Percentiles rank a stretch among this genome's conserved stretches.
phyloP scores from a whole-genome alignment of 2,888 invertebrate species.

The Odontothrips loti region DNA sequence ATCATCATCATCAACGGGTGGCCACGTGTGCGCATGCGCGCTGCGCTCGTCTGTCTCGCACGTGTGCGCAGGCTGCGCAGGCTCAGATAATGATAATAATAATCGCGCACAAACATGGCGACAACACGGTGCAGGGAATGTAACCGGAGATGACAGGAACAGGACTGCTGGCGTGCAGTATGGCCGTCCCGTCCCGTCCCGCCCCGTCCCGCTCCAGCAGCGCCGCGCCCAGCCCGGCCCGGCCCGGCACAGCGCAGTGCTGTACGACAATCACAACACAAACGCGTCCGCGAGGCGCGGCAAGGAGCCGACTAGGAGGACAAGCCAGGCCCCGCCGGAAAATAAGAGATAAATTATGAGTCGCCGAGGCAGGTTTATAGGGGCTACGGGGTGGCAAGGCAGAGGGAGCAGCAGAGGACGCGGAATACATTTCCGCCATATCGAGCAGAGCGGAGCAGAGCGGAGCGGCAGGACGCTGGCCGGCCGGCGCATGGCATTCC shows the following conservation, averaged over 20 bases:
- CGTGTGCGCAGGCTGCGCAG: background rate
- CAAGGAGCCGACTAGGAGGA: background rate
- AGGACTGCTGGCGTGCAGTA: no score
- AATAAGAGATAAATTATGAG: background rate
- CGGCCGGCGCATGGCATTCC: background rate
- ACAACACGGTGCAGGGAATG: no score
- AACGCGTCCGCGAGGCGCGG: background rate
- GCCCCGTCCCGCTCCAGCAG: no score
- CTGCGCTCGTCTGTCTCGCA: background rate
- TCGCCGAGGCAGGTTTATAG: no score
- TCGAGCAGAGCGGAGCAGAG: background rate
- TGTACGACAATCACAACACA: background rate
- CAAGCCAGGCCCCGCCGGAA: background rate
- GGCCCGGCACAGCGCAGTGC: no score
- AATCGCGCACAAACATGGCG: no score
- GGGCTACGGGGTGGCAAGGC: background rate
- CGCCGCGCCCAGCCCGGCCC: no score
- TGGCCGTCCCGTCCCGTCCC: no score
- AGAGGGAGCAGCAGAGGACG: background rate
- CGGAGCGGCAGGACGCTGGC: background rate
- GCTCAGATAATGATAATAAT: no score
- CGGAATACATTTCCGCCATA: conserved; percentile 14
- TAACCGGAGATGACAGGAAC: no score
- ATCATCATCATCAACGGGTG: no score
- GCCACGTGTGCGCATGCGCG: no score